Evolutionary conservation across 1,140 invertebrate species (phyloP).

Genomic region (Caenorhabditis elegans): DNA sequence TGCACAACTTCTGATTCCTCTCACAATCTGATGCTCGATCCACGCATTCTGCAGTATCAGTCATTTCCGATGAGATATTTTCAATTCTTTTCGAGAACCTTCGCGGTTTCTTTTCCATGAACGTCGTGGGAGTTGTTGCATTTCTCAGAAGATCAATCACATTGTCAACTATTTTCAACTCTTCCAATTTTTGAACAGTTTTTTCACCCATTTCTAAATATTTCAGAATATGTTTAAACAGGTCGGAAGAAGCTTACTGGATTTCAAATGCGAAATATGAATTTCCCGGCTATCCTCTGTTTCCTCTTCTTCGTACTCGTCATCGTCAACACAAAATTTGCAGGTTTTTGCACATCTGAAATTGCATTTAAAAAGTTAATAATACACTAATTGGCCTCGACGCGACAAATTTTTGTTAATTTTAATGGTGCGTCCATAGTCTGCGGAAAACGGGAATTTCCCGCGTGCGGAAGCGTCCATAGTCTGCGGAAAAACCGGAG

Average conservation of each 20-base stretch:
- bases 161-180: background rate
- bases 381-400: too few species aligned
- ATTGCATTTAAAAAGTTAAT: too few species aligned
- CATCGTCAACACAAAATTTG: conserved; percentile 3
- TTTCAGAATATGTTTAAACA: too few species aligned
- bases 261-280: background rate
- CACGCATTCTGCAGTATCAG: background rate
- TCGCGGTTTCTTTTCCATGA: background rate
- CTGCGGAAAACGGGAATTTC: too few species aligned
- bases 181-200: background rate
- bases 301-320: conserved; percentile 14
- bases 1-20: conserved; percentile 1
- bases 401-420: too few species aligned
- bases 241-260: background rate
- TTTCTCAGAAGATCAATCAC: background rate
- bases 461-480: too few species aligned
- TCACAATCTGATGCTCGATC: background rate
- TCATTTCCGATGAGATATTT: background rate
- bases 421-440: too few species aligned
- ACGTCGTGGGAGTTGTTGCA: background rate
- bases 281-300: background rate
- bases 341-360: background rate
- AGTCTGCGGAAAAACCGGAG: too few species aligned
- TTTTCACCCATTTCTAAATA: background rate
- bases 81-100: background rate